Percentiles rank a stretch among this genome's conserved stretches.
Evolutionary conservation across 2,113 vertebrate genomes (phyloP).

Genomic region (Rhabdornis inornatus): DNA sequence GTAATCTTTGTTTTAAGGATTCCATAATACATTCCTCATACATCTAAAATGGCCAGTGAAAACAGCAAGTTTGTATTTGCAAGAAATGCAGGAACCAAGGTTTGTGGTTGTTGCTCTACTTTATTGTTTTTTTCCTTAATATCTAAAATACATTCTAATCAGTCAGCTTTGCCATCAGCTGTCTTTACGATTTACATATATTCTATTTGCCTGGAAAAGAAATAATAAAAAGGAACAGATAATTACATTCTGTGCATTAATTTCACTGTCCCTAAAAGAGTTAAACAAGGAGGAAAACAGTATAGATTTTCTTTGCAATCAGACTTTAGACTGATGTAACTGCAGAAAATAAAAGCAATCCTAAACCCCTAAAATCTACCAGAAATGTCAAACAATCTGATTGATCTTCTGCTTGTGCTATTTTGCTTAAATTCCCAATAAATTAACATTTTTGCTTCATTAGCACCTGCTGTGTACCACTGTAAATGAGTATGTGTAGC

Average conservation of each 20-base stretch:
- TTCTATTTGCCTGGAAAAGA: background rate
- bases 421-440: background rate
- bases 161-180: background rate
- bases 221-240: too few relatives aligned
- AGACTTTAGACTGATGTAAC: background rate
- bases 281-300: background rate
- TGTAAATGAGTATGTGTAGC: background rate
- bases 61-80: background rate
- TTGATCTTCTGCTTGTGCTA: background rate
- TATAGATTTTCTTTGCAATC: background rate
- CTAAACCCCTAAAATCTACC: background rate
- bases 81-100: background rate
- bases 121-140: background rate
- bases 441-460: background rate
- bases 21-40: background rate
- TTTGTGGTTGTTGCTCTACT: background rate
- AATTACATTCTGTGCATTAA: background rate
- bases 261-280: background rate
- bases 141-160: background rate
- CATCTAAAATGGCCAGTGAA: fast-evolving
- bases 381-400: background rate
- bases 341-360: background rate
- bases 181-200: background rate
- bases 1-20: background rate
- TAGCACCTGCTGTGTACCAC: background rate